A percentile compares a stretch with the other conserved stretches of the same genome.
phyloP scores from a whole-genome alignment of 2,888 invertebrate genomes.

The Hyles lineata region DNA sequence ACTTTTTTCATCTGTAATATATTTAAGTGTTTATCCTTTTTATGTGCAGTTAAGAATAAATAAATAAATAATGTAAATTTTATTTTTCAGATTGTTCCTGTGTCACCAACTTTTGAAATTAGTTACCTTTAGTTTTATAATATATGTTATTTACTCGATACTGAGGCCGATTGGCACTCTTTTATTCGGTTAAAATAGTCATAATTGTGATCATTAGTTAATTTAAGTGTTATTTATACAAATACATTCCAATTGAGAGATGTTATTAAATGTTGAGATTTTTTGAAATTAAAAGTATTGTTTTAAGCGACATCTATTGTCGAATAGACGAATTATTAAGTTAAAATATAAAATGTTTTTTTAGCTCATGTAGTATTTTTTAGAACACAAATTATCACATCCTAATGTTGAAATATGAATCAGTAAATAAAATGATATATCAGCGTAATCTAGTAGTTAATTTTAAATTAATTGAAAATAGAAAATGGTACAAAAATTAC shows the following conservation, averaged over 20 bases:
- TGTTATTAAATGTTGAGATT: not conserved
- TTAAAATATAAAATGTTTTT: not conserved
- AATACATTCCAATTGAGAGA: not conserved
- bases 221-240: not conserved
- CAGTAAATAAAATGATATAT: too few species aligned
- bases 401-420: too few species aligned
- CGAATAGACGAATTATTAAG: not conserved
- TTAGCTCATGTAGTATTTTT: not conserved
- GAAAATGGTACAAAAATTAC: too few species aligned
- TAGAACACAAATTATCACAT: too few species aligned
- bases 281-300: not conserved
- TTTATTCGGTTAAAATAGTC: constrained; percentile 31
- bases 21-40: too few species aligned
- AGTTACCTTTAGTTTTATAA: constrained; percentile 51
- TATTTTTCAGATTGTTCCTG: constrained; percentile 75
- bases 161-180: constrained; percentile 47
- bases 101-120: constrained; percentile 74
- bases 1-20: too few species aligned
- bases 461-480: too few species aligned
- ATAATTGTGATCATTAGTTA: not conserved
- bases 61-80: constrained; percentile 21
- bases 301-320: constrained; percentile 14
- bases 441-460: too few species aligned
- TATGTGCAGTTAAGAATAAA: too few species aligned
- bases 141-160: constrained; percentile 57